Conservation (phyloP, 1,140 invertebrate species). For the Neodiprion pinetum region DNA sequence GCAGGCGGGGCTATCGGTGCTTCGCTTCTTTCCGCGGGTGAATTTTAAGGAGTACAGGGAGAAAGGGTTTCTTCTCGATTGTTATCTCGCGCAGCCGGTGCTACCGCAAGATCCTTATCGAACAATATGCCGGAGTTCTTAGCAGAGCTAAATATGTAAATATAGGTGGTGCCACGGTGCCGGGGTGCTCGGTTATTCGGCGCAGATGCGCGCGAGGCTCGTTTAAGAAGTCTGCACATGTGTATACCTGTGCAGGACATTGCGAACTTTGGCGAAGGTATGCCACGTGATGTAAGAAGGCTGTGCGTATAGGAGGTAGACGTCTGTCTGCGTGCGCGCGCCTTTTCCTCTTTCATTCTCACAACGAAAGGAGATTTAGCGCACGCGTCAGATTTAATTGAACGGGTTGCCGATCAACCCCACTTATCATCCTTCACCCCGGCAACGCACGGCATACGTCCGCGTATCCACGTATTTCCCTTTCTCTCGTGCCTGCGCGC, state of each 20-base stretch:
- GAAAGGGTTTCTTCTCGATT: slow-evolving; percentile 34
- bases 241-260: background rate
- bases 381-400: slow-evolving; percentile 7
- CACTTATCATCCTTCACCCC: background rate
- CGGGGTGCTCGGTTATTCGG: background rate
- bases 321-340: too few relatives aligned
- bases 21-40: background rate
- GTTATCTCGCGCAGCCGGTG: slow-evolving; percentile 39
- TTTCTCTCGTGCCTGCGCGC: too few relatives aligned
- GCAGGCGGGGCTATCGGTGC: slow-evolving; percentile 19
- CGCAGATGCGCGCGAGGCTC: slow-evolving; percentile 13
- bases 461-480: too few relatives aligned
- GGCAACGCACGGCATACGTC: too few relatives aligned
- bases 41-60: background rate
- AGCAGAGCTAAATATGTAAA: slow-evolving; percentile 5
- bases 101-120: slow-evolving; percentile 19
- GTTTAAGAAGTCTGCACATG: background rate
- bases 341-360: too few relatives aligned
- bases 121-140: slow-evolving; percentile 12
- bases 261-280: background rate
- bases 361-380: background rate
- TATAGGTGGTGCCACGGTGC: background rate
- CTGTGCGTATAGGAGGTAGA: too few relatives aligned
- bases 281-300: too few relatives aligned
- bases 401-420: slow-evolving; percentile 2